phyloP scores from a whole-genome alignment of 35 echinoderm and acorn worm genomes.

The Strongylocentrotus purpuratus region DNA sequence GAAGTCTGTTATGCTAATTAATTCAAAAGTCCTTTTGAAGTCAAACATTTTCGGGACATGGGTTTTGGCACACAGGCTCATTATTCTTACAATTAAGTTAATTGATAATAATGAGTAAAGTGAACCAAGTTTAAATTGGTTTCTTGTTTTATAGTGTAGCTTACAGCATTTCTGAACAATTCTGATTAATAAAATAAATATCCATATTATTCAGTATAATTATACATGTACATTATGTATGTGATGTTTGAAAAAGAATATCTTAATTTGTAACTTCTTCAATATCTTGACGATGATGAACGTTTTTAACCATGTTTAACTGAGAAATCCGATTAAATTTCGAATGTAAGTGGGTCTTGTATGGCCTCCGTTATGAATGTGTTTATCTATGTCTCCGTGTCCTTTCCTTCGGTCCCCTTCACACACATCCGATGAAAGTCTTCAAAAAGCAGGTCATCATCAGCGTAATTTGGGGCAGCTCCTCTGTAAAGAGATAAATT shows the following conservation, averaged over 20 bases:
- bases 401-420: not conserved
- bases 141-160: not conserved
- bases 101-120: not conserved
- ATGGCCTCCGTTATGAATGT: not conserved
- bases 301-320: not conserved
- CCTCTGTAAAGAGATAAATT: not conserved
- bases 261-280: not conserved
- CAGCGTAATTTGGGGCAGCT: not conserved
- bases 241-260: not conserved
- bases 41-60: no score
- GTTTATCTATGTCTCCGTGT: slow-evolving; percentile 8
- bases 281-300: not conserved
- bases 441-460: slow-evolving; percentile 40
- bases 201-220: not conserved
- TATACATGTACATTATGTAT: not conserved
- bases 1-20: no score
- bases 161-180: not conserved
- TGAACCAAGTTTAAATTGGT: not conserved
- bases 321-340: not conserved
- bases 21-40: no score
- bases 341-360: not conserved
- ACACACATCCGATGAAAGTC: slow-evolving; percentile 38
- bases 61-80: no score
- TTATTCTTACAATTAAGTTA: no score
- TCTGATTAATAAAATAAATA: not conserved